Evolutionary conservation across 2,797 vertebrate species (phyloP).

Genomic region (Ataeniobius toweri): DNA sequence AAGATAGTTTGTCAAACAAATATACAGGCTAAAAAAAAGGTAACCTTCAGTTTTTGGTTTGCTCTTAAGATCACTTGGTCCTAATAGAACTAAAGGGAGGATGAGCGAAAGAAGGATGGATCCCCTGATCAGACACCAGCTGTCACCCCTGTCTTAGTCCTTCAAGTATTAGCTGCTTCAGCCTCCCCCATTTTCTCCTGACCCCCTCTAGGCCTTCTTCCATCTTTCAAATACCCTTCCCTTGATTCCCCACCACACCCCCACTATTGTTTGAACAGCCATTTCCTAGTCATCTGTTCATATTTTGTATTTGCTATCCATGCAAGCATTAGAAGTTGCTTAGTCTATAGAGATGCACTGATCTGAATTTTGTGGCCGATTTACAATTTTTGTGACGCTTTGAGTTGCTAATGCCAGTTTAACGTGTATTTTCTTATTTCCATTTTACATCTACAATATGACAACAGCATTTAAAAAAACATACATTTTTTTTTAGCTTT

Average conservation of each 20-base stretch:
- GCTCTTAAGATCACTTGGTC: slow-evolving; percentile 47
- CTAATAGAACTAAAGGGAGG: slow-evolving; percentile 58
- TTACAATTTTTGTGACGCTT: neutral
- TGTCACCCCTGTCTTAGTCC: slow-evolving; percentile 65
- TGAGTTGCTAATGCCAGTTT: neutral
- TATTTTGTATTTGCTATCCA: neutral
- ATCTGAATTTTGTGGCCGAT: neutral
- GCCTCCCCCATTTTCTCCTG: slow-evolving; percentile 53
- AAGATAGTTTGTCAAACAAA: neutral
- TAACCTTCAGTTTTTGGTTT: neutral
- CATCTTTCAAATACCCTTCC: slow-evolving; percentile 25
- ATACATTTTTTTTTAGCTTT: neutral
- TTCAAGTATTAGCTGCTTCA: slow-evolving; percentile 49
- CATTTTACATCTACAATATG: neutral
- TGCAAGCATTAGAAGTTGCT: neutral
- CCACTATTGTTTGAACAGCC: slow-evolving; percentile 1
- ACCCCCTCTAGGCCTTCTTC: slow-evolving; percentile 21
- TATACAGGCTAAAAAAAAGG: neutral
- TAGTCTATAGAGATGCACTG: neutral
- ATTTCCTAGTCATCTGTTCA: slow-evolving; percentile 13
- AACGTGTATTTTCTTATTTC: neutral
- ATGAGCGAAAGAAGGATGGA: slow-evolving; percentile 55
- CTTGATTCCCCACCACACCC: slow-evolving; percentile 12
- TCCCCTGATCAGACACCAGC: slow-evolving; percentile 82
- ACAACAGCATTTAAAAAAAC: neutral